Evolutionary conservation across 2,797 vertebrate species (phyloP).

Genomic region (Spea hammondii): DNA sequence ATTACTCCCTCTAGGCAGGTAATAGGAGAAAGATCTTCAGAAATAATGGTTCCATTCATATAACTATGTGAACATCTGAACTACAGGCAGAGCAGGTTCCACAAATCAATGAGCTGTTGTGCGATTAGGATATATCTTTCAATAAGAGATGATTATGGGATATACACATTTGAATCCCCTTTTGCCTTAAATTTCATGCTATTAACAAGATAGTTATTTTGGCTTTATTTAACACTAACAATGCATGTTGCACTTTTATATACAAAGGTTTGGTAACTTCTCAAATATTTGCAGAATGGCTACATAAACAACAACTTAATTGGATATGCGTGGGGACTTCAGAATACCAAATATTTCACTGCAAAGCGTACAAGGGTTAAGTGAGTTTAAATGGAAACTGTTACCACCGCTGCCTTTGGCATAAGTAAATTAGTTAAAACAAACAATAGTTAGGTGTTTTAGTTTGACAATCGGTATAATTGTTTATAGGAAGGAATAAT

Average conservation of each 20-base stretch:
- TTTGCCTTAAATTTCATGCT: conserved; percentile 40
- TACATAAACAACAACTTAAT: background rate
- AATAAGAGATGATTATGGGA: conserved; percentile 46
- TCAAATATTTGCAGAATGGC: background rate
- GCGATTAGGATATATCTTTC: conserved; percentile 53
- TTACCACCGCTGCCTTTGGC: no score
- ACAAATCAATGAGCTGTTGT: conserved; percentile 50
- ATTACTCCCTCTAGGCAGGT: conserved; percentile 52
- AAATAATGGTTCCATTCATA: conserved; percentile 50
- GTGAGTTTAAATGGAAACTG: background rate
- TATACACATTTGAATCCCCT: conserved; percentile 26
- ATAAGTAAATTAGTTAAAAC: no score
- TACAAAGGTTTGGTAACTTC: background rate
- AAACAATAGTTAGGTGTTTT: no score
- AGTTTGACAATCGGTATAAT: no score
- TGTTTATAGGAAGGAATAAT: no score
- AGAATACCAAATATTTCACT: background rate
- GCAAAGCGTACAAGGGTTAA: background rate
- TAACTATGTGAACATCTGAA: conserved; percentile 51
- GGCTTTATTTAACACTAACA: conserved; percentile 3
- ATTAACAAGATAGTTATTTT: conserved; percentile 22
- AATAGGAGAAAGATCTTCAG: conserved; percentile 49
- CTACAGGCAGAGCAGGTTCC: conserved; percentile 48
- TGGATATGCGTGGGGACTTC: background rate
- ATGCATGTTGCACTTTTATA: background rate